These are phyloP conservation scores for Stegodyphus mimosarum DNA, from an alignment of 1,140 invertebrate species.

Conservation along the genomic window DNA sequence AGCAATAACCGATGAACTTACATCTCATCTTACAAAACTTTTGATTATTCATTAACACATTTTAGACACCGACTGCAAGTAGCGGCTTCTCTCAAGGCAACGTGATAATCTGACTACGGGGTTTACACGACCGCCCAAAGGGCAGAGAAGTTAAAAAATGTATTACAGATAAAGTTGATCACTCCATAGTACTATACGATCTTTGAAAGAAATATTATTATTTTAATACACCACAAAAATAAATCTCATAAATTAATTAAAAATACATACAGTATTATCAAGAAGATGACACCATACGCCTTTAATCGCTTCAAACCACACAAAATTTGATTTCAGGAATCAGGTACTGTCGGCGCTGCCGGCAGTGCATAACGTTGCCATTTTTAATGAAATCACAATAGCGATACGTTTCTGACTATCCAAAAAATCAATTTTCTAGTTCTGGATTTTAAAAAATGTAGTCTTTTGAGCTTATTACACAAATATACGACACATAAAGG, in stretches of 20 bases:
- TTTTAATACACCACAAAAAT: background rate
- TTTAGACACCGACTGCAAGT: constrained; percentile 38
- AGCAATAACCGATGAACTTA: no score
- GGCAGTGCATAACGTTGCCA: background rate
- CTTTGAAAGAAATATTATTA: background rate
- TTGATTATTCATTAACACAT: background rate
- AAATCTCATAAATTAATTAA: background rate
- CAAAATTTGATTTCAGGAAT: background rate
- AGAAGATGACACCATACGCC: background rate
- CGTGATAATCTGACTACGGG: constrained; percentile 58
- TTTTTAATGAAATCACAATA: no score
- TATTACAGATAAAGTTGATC: background rate
- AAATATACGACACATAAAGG: no score
- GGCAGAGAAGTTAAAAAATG: constrained; percentile 35
- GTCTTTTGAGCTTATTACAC: no score
- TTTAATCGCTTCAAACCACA: background rate
- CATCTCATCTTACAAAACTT: no score
- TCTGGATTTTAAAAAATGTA: no score
- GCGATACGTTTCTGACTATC: no score
- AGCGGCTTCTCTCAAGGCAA: constrained; percentile 49
- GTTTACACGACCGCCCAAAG: constrained; percentile 58
- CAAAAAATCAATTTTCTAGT: no score
- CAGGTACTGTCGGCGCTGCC: background rate
- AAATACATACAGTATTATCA: background rate
- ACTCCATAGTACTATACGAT: background rate